These are phyloP conservation scores for Vulpes ferrilata DNA, from an alignment of 2,113 vertebrate species.

Conservation along the genomic window DNA sequence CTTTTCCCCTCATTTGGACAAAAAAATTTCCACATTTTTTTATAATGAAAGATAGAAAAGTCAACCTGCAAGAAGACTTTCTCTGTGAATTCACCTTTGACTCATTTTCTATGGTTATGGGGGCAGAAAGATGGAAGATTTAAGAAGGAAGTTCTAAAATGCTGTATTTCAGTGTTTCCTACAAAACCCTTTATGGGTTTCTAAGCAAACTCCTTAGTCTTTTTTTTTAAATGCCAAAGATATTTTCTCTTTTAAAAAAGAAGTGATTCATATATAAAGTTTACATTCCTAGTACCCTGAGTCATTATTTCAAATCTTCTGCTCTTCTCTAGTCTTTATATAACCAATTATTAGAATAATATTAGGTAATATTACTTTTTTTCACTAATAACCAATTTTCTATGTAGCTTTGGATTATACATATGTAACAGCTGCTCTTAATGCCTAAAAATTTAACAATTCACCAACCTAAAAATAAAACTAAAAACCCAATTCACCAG, in stretches of 20 bases:
- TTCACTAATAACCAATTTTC: slow-evolving; percentile 16
- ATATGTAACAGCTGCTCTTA: background rate
- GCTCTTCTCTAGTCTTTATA: slow-evolving; percentile 17
- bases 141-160: slow-evolving; percentile 56
- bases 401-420: background rate
- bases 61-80: background rate
- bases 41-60: background rate
- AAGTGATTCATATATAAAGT: slow-evolving; percentile 24
- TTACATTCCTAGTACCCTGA: background rate
- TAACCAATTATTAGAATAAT: slow-evolving; percentile 43
- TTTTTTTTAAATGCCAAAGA: slow-evolving; percentile 2
- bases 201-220: background rate
- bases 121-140: background rate
- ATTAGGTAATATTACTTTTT: slow-evolving; percentile 5
- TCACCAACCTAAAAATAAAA: background rate
- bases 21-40: slow-evolving; percentile 7
- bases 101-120: background rate
- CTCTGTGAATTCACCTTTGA: background rate
- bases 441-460: slow-evolving; percentile 28
- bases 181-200: background rate
- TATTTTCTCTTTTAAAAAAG: slow-evolving; percentile 51
- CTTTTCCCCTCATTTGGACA: slow-evolving; percentile 14
- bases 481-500: background rate
- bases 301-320: slow-evolving; percentile 47
- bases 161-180: slow-evolving; percentile 44